These are phyloP conservation scores for Oostethus manadensis DNA, from an alignment of 2,113 vertebrate species.

Conservation along the genomic window DNA sequence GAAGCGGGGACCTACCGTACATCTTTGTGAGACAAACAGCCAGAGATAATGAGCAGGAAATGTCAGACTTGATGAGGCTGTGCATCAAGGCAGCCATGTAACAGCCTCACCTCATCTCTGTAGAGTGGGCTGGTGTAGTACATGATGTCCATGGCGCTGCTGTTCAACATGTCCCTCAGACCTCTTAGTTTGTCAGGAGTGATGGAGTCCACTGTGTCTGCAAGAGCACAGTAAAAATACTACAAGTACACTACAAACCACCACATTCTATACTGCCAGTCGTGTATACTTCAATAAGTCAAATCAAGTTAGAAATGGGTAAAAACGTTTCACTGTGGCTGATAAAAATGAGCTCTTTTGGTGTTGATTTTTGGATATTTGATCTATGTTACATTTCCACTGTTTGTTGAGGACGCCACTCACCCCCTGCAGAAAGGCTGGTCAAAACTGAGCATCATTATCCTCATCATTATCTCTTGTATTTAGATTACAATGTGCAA, in stretches of 20 bases:
- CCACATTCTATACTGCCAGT: not conserved
- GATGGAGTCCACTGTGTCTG: conserved; percentile 96
- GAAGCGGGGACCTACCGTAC: no score
- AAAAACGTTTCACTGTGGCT: no score
- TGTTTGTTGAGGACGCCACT: no score
- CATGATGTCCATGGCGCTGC: conserved; percentile 99
- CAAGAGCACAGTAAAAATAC: conserved; percentile 2
- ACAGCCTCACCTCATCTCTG: conserved; percentile 83
- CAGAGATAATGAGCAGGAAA: not conserved
- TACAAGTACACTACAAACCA: conserved; percentile 1
- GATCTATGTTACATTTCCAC: no score
- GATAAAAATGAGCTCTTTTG: no score
- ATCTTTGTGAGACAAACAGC: no score
- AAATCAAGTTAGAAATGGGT: no score
- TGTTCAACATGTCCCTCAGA: conserved; percentile 93
- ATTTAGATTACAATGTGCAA: no score
- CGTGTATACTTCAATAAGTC: not conserved
- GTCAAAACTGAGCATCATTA: no score
- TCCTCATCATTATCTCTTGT: no score
- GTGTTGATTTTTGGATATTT: no score
- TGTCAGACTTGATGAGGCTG: not conserved
- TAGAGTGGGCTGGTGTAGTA: conserved; percentile 97
- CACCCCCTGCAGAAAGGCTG: no score
- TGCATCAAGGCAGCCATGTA: not conserved
- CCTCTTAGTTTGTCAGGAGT: conserved; percentile 94